Evolutionary conservation across 2,888 invertebrate genomes (phyloP).

Genomic region (Crematogaster levior): DNA sequence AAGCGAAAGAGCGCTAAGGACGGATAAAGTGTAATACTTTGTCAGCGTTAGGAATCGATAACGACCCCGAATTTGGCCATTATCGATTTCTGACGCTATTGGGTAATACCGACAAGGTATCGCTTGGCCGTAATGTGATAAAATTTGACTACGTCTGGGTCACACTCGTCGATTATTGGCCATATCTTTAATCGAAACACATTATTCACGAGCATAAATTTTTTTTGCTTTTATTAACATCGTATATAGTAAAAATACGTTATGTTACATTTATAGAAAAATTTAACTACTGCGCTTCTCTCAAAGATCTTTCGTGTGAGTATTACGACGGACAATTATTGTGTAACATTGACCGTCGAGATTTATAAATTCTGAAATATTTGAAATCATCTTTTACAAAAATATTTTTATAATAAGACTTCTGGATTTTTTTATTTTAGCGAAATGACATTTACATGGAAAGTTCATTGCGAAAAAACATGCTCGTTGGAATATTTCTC

Average conservation of each 20-base stretch:
- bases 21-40: conserved; percentile 36
- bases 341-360: background rate
- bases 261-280: background rate
- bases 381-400: background rate
- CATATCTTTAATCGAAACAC: background rate
- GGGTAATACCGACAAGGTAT: conserved; percentile 13
- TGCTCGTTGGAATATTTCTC: background rate
- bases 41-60: conserved; percentile 42
- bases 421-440: conserved; percentile 11
- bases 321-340: background rate
- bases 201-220: background rate
- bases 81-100: conserved; percentile 19
- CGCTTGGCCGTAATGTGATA: conserved; percentile 22
- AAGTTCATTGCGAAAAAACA: background rate
- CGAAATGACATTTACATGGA: background rate
- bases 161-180: background rate
- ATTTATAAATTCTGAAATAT: background rate
- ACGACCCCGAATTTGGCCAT: conserved; percentile 26
- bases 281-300: background rate
- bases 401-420: background rate
- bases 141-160: conserved; percentile 12
- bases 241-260: background rate
- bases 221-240: background rate
- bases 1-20: background rate
- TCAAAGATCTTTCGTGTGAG: background rate